Evolutionary conservation across 1,140 invertebrate genomes (phyloP), one percentile per base, ranked within the genome.

Genomic region (Carposina sasakii): DNA sequence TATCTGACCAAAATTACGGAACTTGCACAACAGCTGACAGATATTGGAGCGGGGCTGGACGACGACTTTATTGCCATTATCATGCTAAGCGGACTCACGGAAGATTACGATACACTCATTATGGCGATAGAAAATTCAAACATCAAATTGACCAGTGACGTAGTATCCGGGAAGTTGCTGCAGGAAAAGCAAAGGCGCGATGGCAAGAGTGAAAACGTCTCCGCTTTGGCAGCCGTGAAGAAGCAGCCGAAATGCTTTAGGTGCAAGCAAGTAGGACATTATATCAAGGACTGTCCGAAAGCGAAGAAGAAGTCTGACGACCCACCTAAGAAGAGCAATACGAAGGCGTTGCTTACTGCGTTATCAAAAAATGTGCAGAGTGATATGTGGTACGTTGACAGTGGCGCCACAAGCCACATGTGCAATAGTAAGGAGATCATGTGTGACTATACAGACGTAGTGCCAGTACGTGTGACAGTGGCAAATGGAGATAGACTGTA

Each of bases 391-490:
- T 63, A 50, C 26, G 34, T 66, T 6, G 53, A 63, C 39, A 50
- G 45, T 36, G 53, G 60, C 8, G 52, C 63, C 6, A 49, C 48
- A 16, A 41, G 21, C 19, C 57, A 56, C 24, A 56, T 60, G 57
- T 39, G 22, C 20, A 15, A 28, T 9, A 40, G 40, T 17, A 34
- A 12, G n/a, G 21, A 17, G 2, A n/a, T 31, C 6, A 31, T 44
- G 26, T 31, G 17, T 20, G 19, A 44, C 22, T 44, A 20, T 31
- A 10, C 21, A 2, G 12, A 3, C 2, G 15, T 19, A 2, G 40
- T 30, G 30, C 16, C n/a, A 6, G 8, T 39, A 2, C 9, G 22
- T 10, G 36, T 39, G 10, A 39, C 10, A 1, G 36, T 39, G 8
- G 36, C 36, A 6, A 21, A 39, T 39, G 36, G 36, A 10, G 36